phyloP scores from a whole-genome alignment of 2,797 vertebrate genomes.

The Mus minutoides region DNA sequence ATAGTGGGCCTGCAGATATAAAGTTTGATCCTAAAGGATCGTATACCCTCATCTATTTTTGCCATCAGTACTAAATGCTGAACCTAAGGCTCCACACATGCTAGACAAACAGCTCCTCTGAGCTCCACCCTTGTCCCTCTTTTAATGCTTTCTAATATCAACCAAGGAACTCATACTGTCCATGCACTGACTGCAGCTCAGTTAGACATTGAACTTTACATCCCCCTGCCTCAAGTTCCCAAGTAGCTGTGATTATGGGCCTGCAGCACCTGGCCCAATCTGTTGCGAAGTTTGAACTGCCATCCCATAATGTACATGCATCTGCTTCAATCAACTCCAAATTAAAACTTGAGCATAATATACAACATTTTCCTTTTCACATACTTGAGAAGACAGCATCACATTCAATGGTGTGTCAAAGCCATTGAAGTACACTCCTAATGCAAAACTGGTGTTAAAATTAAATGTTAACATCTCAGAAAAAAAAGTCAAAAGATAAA shows the following conservation, averaged over 20 bases:
- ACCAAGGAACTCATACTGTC: neutral
- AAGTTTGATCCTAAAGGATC: neutral
- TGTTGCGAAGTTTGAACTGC: neutral
- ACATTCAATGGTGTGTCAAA: slow-evolving; percentile 56
- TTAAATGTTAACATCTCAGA: slow-evolving; percentile 61
- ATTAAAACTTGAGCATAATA: neutral
- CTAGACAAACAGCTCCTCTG: too few relatives aligned
- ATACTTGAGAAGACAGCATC: slow-evolving; percentile 45
- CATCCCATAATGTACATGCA: neutral
- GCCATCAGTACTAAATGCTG: neutral
- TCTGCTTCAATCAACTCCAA: neutral
- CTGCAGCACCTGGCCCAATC: neutral
- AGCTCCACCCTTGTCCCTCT: neutral
- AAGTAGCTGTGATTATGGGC: neutral
- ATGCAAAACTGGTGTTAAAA: slow-evolving; percentile 62
- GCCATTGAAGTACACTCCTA: slow-evolving; percentile 46
- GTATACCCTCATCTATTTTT: neutral
- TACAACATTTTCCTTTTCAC: neutral
- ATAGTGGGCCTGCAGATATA: neutral
- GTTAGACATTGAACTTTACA: neutral
- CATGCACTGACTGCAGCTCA: neutral
- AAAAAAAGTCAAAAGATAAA: slow-evolving; percentile 73
- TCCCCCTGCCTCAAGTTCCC: neutral
- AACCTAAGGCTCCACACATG: neutral
- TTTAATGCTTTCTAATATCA: neutral